These are phyloP conservation scores for Carassius carassius DNA, from an alignment of 2,113 vertebrate species.

Conservation along the genomic window DNA sequence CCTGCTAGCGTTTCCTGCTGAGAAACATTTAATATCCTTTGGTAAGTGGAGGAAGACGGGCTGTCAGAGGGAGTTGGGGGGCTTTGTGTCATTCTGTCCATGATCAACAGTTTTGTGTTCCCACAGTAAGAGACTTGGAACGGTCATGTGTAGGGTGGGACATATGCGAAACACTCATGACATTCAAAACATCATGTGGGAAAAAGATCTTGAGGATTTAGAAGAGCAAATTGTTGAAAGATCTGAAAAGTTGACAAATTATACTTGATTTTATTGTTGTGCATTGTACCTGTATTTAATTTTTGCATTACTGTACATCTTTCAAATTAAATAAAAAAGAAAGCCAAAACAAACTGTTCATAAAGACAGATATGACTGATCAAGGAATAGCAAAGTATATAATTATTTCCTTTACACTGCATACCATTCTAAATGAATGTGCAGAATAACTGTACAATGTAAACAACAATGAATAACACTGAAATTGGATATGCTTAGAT, in stretches of 20 bases:
- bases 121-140: not conserved
- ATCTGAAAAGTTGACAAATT: no score
- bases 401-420: not conserved
- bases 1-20: conserved; percentile 63
- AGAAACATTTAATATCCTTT: conserved; percentile 60
- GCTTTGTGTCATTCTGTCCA: not conserved
- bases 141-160: not conserved
- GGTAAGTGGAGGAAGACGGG: not conserved
- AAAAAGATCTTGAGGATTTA: not conserved
- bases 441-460: not conserved
- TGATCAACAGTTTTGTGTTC: not conserved
- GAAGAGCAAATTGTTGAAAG: not conserved
- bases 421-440: not conserved
- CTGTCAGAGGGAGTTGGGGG: not conserved
- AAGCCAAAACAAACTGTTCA: not conserved
- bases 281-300: not conserved
- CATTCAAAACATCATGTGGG: not conserved
- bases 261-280: not conserved
- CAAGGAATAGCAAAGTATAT: not conserved
- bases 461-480: conserved; percentile 15
- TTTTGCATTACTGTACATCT: not conserved
- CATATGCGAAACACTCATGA: not conserved
- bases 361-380: not conserved
- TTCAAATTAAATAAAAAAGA: not conserved
- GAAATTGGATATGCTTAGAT: not conserved